Percentiles rank a stretch among this genome's conserved stretches.
Conservation (phyloP, 2,797 vertebrate species). For the Mormyrus proboscirostris region DNA sequence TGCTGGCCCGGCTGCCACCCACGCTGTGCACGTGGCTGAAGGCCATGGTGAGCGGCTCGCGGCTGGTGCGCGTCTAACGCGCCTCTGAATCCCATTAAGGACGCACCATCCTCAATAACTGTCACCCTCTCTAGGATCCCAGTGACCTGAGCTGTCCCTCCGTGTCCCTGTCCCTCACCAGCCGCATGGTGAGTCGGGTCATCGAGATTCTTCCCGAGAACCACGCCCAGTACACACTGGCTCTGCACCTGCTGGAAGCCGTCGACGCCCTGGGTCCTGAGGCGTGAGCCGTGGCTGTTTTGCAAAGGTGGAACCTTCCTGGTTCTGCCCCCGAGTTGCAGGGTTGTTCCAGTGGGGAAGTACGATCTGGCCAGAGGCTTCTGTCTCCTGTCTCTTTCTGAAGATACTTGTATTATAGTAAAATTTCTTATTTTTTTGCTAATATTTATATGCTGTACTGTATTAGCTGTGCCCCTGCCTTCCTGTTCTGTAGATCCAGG, state of each 20-base stretch:
- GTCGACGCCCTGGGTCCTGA: conserved; percentile 69
- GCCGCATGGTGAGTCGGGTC: conserved; percentile 74
- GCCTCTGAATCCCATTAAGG: neutral
- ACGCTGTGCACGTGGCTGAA: conserved; percentile 97
- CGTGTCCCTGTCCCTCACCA: conserved; percentile 72
- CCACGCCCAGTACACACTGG: conserved; percentile 84
- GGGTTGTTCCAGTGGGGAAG: neutral
- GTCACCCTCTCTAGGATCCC: conserved; percentile 66
- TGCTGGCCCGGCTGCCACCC: conserved; percentile 82
- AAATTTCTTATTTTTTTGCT: conserved; percentile 41
- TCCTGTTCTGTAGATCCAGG: conserved; percentile 31
- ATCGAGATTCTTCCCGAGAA: conserved; percentile 89
- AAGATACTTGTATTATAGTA: conserved; percentile 43
- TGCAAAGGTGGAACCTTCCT: neutral
- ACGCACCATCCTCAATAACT: neutral
- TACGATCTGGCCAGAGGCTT: neutral
- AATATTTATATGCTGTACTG: conserved; percentile 48
- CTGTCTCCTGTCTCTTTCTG: conserved; percentile 16
- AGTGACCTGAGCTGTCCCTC: conserved; percentile 77
- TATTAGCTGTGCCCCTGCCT: conserved; percentile 46
- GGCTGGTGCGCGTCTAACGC: neutral
- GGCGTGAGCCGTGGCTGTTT: conserved; percentile 40
- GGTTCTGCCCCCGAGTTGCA: neutral
- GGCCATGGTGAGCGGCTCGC: conserved; percentile 75
- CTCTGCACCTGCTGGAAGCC: conserved; percentile 84